Conservation (phyloP, 2,888 invertebrate species). For the Endomychus coccineus region DNA sequence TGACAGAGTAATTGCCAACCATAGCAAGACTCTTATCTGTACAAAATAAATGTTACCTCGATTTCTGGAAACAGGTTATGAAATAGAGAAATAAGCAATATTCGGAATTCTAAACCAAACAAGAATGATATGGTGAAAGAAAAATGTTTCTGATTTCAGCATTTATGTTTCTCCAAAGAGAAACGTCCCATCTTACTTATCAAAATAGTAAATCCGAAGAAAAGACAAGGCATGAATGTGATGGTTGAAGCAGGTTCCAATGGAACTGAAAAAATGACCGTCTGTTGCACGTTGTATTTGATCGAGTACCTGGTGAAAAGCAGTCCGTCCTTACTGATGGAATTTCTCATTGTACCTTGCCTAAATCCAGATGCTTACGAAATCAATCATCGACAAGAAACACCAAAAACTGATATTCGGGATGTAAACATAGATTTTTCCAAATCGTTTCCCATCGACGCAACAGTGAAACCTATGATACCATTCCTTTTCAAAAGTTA, state of each 20-base stretch:
- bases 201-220: conserved; percentile 8
- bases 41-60: no score
- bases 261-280: conserved; percentile 24
- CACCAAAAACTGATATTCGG: conserved; percentile 5
- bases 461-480: no score
- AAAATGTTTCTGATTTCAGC: no score
- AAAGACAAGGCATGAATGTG: conserved; percentile 14
- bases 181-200: conserved; percentile 19
- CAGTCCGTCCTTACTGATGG: conserved; percentile 20
- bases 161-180: conserved; percentile 8
- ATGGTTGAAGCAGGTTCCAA: conserved; percentile 28
- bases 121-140: no score
- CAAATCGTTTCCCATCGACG: conserved; percentile 7
- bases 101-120: no score
- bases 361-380: conserved; percentile 30
- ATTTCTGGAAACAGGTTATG: no score
- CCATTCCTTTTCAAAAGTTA: no score
- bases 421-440: conserved; percentile 1
- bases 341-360: conserved; percentile 29
- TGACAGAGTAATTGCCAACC: no score
- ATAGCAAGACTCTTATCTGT: no score
- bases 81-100: no score
- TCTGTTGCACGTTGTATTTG: conserved; percentile 25
- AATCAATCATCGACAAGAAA: conserved; percentile 14
- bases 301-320: conserved; percentile 27